Conservation (phyloP, 2,797 vertebrate genomes). For the Neosilurus hyrtlii region DNA sequence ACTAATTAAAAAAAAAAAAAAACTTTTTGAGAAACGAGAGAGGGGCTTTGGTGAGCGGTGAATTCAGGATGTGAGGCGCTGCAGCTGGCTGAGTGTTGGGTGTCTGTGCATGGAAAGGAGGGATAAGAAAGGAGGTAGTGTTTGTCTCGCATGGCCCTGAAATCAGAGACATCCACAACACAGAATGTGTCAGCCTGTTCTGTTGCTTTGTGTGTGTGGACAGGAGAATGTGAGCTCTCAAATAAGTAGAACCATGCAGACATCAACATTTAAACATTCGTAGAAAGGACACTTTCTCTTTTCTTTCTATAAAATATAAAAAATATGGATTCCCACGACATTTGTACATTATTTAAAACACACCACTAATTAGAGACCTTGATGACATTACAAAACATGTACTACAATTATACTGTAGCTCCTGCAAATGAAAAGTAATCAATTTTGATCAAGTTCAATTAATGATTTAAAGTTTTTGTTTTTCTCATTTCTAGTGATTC, state of each 20-base stretch:
- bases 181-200: slow-evolving; percentile 48
- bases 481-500: slow-evolving; percentile 1
- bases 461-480: background rate
- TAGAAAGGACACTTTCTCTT: background rate
- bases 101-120: slow-evolving; percentile 56
- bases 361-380: background rate
- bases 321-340: background rate
- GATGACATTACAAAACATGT: background rate
- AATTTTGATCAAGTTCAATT: background rate
- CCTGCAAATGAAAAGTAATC: too few species aligned
- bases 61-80: slow-evolving; percentile 61
- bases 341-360: background rate
- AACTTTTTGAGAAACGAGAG: slow-evolving; percentile 53
- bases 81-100: slow-evolving; percentile 70
- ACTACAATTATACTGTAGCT: background rate
- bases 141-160: slow-evolving; percentile 58
- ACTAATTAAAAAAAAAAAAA: slow-evolving; percentile 64
- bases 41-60: slow-evolving; percentile 59
- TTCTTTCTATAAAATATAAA: background rate
- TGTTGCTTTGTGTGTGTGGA: background rate
- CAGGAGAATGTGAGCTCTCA: slow-evolving; percentile 13
- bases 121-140: slow-evolving; percentile 36
- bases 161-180: slow-evolving; percentile 62
- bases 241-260: background rate
- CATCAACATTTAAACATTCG: background rate